Conservation (phyloP, 2,888 invertebrate genomes). For the Luperina nickerlii region DNA sequence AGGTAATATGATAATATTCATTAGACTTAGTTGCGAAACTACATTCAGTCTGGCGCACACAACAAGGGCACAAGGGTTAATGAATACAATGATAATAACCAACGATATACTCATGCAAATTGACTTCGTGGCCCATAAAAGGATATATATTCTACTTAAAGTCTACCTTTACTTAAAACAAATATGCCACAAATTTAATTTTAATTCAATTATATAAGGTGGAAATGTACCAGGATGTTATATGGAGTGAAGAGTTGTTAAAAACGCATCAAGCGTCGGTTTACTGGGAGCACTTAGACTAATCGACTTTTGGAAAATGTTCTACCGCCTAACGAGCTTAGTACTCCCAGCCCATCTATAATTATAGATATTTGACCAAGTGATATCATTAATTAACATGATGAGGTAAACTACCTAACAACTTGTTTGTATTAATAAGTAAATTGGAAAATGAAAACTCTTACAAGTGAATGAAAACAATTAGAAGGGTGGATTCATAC, state of each 20-base stretch:
- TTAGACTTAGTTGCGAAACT: constrained; percentile 65
- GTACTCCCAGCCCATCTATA: constrained; percentile 59
- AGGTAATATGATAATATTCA: constrained; percentile 64
- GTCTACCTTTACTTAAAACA: constrained; percentile 47
- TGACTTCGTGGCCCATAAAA: constrained; percentile 43
- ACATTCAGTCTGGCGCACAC: constrained; percentile 39
- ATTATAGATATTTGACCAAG: constrained; percentile 54
- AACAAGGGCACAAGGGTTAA: constrained; percentile 66
- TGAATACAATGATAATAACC: constrained; percentile 64
- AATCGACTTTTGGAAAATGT: constrained; percentile 68
- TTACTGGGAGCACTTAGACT: constrained; percentile 68
- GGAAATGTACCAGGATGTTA: constrained; percentile 73
- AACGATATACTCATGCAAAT: constrained; percentile 61
- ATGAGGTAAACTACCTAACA: constrained; percentile 18
- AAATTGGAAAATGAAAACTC: not conserved
- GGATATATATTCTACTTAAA: constrained; percentile 55
- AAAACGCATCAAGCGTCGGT: constrained; percentile 78
- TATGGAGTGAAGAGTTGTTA: constrained; percentile 74
- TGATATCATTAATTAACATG: constrained; percentile 42
- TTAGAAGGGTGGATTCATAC: not conserved
- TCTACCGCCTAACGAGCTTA: constrained; percentile 72
- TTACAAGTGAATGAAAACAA: not conserved
- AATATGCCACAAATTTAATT: constrained; percentile 42
- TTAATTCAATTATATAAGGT: constrained; percentile 61
- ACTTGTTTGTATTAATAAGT: constrained; percentile 23